These are phyloP conservation scores for Chiridota heheva DNA, from an alignment of 35 echinoderm and acorn worm genomes.

Conservation along the genomic window DNA sequence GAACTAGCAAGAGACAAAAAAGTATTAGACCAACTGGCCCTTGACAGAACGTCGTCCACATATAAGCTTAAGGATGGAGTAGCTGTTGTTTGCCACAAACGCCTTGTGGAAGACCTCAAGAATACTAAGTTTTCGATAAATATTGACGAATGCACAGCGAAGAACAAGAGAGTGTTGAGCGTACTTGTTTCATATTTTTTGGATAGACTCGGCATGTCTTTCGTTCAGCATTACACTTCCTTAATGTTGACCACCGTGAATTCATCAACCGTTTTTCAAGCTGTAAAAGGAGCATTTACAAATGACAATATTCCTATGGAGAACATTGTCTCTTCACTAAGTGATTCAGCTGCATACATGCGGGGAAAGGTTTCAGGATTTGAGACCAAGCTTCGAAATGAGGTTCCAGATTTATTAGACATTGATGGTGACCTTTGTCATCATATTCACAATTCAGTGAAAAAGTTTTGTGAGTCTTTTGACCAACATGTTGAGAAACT, in stretches of 20 bases:
- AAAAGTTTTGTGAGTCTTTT: constrained; percentile 11
- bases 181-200: constrained; percentile 11
- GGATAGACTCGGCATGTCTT: not conserved
- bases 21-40: too few relatives aligned
- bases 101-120: too few relatives aligned
- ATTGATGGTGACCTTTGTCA: constrained; percentile 24
- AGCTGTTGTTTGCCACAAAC: too few relatives aligned
- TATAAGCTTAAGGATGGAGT: too few relatives aligned
- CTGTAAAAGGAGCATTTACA: constrained; percentile 5
- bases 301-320: constrained; percentile 26
- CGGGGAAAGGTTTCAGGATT: constrained; percentile 31
- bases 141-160: not conserved
- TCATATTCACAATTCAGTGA: not conserved
- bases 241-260: constrained; percentile 2
- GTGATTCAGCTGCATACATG: constrained; percentile 44
- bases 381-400: constrained; percentile 39
- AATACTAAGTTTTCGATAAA: constrained; percentile 11
- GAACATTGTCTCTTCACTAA: constrained; percentile 9
- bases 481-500: constrained; percentile 24
- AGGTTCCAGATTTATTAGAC: constrained; percentile 1
- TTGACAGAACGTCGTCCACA: too few relatives aligned
- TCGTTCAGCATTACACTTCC: constrained; percentile 32
- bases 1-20: too few relatives aligned
- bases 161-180: not conserved
- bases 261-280: constrained; percentile 30